A percentile compares a stretch with the other conserved stretches of the same genome.
phyloP scores from a whole-genome alignment of 2,113 vertebrate genomes.

The Pteruthius melanotis region DNA sequence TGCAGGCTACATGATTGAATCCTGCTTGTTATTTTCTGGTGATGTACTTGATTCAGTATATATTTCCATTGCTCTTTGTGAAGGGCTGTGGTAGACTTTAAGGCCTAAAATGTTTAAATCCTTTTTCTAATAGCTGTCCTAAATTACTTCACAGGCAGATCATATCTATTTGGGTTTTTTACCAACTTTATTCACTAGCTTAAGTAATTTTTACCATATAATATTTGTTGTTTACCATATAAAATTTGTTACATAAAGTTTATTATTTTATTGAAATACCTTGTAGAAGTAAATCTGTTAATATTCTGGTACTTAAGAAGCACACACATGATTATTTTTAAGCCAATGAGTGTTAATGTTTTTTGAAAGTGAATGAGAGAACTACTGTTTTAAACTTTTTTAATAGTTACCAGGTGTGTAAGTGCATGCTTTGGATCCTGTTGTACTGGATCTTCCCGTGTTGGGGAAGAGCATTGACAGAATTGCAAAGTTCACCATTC shows the following conservation, averaged over 20 bases:
- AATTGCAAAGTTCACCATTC: not conserved
- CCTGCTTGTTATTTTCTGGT: not conserved
- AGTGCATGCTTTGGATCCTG: not conserved
- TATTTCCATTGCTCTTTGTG: not conserved
- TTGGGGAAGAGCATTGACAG: not conserved
- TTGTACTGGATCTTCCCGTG: not conserved
- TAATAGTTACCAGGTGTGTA: not conserved
- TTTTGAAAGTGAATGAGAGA: not conserved
- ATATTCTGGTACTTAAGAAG: not conserved
- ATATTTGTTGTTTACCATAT: not conserved
- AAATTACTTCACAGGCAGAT: not conserved
- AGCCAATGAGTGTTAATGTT: not conserved
- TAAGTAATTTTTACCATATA: not conserved
- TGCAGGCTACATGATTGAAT: not conserved
- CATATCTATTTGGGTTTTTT: not conserved
- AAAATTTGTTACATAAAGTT: not conserved
- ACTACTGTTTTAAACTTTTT: not conserved
- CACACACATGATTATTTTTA: not conserved
- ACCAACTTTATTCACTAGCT: not conserved
- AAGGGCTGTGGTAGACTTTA: not conserved
- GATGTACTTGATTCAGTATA: rapidly evolving
- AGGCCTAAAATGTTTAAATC: not conserved
- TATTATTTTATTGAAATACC: not conserved
- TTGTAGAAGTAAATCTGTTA: not conserved
- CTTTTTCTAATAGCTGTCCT: not conserved